Evolutionary conservation across 2,888 invertebrate species (phyloP).

Genomic region (Amorpha juglandis): DNA sequence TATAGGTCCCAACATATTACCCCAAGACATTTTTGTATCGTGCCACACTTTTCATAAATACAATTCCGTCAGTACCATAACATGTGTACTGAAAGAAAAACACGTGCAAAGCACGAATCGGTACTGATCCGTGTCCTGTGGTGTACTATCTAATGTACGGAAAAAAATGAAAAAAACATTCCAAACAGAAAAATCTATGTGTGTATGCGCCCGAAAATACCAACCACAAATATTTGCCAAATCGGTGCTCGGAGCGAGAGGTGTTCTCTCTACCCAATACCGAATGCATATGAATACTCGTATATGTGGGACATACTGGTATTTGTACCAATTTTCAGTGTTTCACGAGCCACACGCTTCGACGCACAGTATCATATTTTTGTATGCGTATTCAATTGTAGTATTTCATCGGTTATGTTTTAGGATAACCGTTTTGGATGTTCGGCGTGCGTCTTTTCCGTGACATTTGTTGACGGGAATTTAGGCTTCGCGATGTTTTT

Average conservation of each 20-base stretch:
- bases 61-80: conserved; percentile 1
- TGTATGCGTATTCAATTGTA: conserved; percentile 46
- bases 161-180: neutral
- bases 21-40: conserved; percentile 20
- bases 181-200: neutral
- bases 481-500: neutral
- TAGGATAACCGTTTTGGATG: conserved; percentile 39
- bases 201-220: conserved; percentile 13
- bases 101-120: conserved; percentile 18
- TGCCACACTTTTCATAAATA: neutral
- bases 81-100: conserved; percentile 17
- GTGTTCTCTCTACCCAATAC: conserved; percentile 26
- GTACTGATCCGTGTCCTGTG: conserved; percentile 6
- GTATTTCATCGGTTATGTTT: conserved; percentile 39
- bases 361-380: conserved; percentile 35
- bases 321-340: conserved; percentile 36
- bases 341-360: conserved; percentile 40
- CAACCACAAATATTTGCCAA: conserved; percentile 27
- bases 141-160: neutral
- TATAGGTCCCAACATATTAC: neutral
- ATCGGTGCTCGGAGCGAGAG: conserved; percentile 31
- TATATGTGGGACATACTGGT: conserved; percentile 28
- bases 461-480: conserved; percentile 5
- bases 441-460: conserved; percentile 41
- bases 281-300: conserved; percentile 35